Conservation (phyloP, 1,140 invertebrate genomes). For the Achatina immaculata region DNA sequence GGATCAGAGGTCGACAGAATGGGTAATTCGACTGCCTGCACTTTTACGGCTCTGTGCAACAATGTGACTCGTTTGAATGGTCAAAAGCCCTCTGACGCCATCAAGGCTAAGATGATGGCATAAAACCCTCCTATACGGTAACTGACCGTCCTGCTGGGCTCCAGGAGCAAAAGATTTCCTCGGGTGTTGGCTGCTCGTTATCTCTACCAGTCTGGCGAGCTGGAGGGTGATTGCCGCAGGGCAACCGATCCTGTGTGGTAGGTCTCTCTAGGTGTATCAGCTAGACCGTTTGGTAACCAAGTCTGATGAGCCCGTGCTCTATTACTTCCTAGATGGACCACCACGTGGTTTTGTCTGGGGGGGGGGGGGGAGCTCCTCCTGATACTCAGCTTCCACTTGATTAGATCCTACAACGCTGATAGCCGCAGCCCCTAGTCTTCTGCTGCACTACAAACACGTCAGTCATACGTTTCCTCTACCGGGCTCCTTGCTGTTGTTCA, state of each 20-base stretch:
- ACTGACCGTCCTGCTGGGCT: slow-evolving; percentile 17
- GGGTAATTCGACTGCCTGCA: slow-evolving; percentile 31
- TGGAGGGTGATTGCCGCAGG: slow-evolving; percentile 38
- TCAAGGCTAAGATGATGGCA: slow-evolving; percentile 26
- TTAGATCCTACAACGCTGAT: too few relatives aligned
- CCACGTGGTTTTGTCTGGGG: background rate
- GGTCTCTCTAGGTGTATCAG: slow-evolving; percentile 32
- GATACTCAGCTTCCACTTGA: background rate
- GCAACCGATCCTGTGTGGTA: slow-evolving; percentile 45
- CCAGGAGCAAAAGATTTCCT: too few relatives aligned
- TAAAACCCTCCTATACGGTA: slow-evolving; percentile 13
- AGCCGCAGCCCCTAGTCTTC: background rate
- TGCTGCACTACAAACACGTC: background rate
- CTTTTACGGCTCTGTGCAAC: slow-evolving; percentile 37
- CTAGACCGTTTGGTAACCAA: background rate
- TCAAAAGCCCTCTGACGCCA: slow-evolving; percentile 33
- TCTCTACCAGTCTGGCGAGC: slow-evolving; percentile 46
- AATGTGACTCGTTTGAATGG: slow-evolving; percentile 41
- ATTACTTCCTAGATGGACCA: background rate
- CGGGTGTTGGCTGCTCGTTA: slow-evolving; percentile 34
- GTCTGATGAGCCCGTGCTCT: background rate
- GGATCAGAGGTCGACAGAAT: background rate
- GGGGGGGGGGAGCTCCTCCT: background rate
- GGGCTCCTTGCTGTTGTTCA: background rate
- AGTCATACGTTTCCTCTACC: too few relatives aligned